Conservation (phyloP, 2,113 vertebrate genomes). For the Nothocercus nigrocapillus region DNA sequence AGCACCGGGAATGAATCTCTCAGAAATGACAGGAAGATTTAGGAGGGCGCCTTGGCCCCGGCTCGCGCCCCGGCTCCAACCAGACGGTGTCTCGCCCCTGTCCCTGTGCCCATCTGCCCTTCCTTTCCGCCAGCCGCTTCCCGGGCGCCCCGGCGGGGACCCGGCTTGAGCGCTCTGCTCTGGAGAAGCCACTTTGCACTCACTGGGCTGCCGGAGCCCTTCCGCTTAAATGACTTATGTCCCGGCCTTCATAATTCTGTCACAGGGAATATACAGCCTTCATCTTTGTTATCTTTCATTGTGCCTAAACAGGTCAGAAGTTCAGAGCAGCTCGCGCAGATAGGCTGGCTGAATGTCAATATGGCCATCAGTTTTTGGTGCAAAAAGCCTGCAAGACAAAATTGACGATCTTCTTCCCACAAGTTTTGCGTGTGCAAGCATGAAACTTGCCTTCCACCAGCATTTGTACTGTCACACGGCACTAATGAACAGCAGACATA, state of each 20-base stretch:
- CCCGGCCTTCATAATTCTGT: constrained; percentile 67
- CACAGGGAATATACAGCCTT: constrained; percentile 70
- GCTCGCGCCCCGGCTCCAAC: constrained; percentile 9
- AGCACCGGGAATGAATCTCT: constrained; percentile 48
- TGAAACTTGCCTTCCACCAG: constrained; percentile 25
- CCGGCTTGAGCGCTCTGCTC: background rate
- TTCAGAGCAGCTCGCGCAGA: constrained; percentile 53
- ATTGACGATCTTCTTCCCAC: constrained; percentile 54
- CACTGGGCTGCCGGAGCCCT: background rate
- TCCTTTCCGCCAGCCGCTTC: background rate
- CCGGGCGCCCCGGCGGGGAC: background rate
- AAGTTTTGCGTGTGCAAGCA: constrained; percentile 61
- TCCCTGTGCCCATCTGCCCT: constrained; percentile 35
- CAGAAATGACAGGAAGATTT: constrained; percentile 62
- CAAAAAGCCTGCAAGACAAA: constrained; percentile 34
- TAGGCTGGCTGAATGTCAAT: constrained; percentile 64
- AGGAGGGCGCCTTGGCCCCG: constrained; percentile 61
- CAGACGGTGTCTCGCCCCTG: background rate
- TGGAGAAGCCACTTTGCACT: background rate
- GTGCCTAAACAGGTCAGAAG: constrained; percentile 72
- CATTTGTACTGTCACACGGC: background rate
- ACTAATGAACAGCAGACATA: background rate
- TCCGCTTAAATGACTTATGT: constrained; percentile 66
- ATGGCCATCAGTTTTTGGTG: constrained; percentile 46
- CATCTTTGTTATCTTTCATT: constrained; percentile 72